Conservation (phyloP, 2,888 invertebrate species). For the Drosophila tanythrix region DNA sequence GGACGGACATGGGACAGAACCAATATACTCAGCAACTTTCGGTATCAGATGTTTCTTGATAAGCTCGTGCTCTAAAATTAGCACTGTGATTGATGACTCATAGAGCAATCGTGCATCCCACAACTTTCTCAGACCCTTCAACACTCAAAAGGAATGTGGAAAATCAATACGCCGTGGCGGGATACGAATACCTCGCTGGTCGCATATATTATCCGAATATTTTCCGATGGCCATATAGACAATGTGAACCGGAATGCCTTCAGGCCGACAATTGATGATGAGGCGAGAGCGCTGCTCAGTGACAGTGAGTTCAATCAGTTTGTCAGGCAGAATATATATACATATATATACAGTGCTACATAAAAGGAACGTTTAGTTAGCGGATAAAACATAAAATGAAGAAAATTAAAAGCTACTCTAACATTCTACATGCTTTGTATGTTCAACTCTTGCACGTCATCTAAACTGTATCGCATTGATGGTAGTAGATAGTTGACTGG, state of each 20-base stretch:
- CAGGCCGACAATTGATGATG: slow-evolving; percentile 92
- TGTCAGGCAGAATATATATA: background rate
- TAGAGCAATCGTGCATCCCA: slow-evolving; percentile 30
- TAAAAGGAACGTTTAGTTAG: background rate
- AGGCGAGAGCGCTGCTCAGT: slow-evolving; percentile 91
- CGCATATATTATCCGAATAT: slow-evolving; percentile 87
- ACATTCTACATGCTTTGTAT: slow-evolving; percentile 44
- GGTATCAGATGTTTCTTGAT: background rate
- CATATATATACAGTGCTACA: background rate
- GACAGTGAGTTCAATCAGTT: too few species aligned
- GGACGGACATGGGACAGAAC: background rate
- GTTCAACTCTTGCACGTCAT: slow-evolving; percentile 31
- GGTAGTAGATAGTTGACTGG: slow-evolving; percentile 5
- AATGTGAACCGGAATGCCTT: slow-evolving; percentile 87
- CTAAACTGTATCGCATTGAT: slow-evolving; percentile 12
- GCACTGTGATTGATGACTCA: slow-evolving; percentile 8
- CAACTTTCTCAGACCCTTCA: slow-evolving; percentile 89
- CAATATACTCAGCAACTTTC: background rate
- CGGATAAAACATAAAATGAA: slow-evolving; percentile 27
- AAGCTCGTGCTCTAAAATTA: background rate
- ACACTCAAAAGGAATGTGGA: slow-evolving; percentile 74
- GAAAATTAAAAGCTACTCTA: slow-evolving; percentile 52
- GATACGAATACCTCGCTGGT: slow-evolving; percentile 92
- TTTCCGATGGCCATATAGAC: slow-evolving; percentile 85
- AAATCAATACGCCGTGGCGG: background rate